These are phyloP conservation scores for Merluccius polli DNA, from an alignment of 2,797 vertebrate genomes.

Conservation along the genomic window DNA sequence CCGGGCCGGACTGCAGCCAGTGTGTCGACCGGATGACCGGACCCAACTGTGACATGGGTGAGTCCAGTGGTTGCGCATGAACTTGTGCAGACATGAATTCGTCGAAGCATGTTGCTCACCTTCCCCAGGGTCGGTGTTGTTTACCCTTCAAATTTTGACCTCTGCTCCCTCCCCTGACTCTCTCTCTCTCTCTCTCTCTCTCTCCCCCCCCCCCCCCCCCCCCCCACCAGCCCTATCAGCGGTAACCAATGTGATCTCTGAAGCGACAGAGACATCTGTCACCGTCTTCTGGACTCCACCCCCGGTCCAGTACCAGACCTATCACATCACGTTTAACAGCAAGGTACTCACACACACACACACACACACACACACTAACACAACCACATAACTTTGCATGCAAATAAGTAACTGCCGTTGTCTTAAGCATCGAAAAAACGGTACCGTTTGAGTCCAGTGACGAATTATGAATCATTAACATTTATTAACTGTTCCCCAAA, in stretches of 20 bases:
- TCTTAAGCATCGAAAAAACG: too few relatives aligned
- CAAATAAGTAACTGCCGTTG: too few relatives aligned
- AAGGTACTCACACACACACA: conserved; percentile 60
- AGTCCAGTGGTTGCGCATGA: too few relatives aligned
- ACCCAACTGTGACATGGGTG: conserved; percentile 62
- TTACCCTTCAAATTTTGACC: background rate
- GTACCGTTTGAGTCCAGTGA: too few relatives aligned
- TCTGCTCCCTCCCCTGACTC: background rate
- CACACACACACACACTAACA: too few relatives aligned
- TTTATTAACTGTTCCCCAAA: too few relatives aligned
- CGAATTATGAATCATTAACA: too few relatives aligned
- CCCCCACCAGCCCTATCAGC: conserved; percentile 64
- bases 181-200: background rate
- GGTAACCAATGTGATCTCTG: conserved; percentile 63
- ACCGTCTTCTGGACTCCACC: conserved; percentile 76
- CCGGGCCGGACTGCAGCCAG: conserved; percentile 60
- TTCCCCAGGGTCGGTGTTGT: too few relatives aligned
- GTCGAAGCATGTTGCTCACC: too few relatives aligned
- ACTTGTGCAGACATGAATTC: too few relatives aligned
- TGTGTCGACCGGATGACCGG: conserved; percentile 61
- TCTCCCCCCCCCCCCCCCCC: background rate
- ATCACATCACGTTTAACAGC: conserved; percentile 75
- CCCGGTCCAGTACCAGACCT: conserved; percentile 70
- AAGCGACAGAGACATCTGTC: conserved; percentile 72
- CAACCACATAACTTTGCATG: background rate